Percentiles rank a stretch among this genome's conserved stretches.
phyloP scores from a whole-genome alignment of 2,113 vertebrate genomes.

The Hypocryptadius cinnamomeus region DNA sequence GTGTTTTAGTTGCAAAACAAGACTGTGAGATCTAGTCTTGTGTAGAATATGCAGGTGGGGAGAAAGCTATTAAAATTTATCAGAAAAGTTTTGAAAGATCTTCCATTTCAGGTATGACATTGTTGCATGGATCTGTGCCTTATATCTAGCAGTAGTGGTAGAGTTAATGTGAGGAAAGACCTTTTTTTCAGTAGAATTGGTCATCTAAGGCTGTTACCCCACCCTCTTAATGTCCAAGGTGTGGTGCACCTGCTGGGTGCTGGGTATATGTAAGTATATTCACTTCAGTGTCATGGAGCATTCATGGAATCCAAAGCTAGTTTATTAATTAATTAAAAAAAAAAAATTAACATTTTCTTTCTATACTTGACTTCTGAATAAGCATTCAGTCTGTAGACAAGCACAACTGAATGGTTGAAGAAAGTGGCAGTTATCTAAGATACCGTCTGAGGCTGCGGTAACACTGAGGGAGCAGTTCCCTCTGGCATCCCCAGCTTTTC shows the following conservation, averaged over 20 bases:
- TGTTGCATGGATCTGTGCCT: background rate
- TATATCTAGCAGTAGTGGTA: background rate
- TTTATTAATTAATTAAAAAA: background rate
- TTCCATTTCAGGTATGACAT: background rate
- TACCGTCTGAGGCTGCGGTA: fast-evolving
- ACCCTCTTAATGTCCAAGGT: background rate
- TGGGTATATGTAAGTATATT: fast-evolving
- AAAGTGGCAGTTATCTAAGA: background rate
- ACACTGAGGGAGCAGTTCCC: background rate
- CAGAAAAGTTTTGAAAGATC: background rate
- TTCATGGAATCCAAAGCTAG: background rate
- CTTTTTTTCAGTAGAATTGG: background rate
- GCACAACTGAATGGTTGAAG: background rate
- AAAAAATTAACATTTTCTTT: background rate
- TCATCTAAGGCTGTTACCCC: background rate
- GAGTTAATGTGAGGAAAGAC: background rate
- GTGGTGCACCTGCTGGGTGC: background rate
- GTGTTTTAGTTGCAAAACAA: background rate
- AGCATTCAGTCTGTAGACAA: background rate
- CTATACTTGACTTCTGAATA: background rate
- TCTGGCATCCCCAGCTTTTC: background rate
- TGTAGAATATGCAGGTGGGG: background rate
- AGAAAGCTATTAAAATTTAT: background rate
- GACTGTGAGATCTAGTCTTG: background rate
- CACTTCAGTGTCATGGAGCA: fast-evolving